A percentile compares a stretch with the other conserved stretches of the same genome.
These are phyloP conservation scores for Ictidomys tridecemlineatus DNA, from an alignment of 2,113 vertebrate species.

Conservation along the genomic window DNA sequence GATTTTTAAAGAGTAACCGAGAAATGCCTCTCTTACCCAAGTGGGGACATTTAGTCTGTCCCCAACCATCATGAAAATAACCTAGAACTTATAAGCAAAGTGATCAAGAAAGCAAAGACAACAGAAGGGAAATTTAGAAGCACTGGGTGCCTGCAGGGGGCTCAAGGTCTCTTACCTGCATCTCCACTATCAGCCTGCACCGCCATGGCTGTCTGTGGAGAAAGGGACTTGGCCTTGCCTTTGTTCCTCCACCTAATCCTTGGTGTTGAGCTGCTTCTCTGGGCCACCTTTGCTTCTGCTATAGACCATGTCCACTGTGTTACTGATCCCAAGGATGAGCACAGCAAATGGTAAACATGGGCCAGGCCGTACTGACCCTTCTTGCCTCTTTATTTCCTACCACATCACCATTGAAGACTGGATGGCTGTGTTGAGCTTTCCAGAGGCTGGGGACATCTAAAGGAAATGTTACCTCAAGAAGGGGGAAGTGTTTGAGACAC, in stretches of 20 bases:
- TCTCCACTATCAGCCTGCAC: neutral
- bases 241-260: neutral
- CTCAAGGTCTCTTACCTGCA: neutral
- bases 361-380: neutral
- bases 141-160: accelerated
- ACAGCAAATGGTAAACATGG: neutral
- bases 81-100: neutral
- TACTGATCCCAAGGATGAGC: neutral
- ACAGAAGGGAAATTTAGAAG: neutral
- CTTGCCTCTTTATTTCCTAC: neutral
- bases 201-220: neutral
- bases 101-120: neutral
- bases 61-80: neutral
- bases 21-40: neutral
- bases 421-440: neutral
- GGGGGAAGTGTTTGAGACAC: neutral
- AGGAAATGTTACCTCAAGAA: neutral
- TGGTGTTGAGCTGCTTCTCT: neutral
- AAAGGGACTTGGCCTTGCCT: neutral
- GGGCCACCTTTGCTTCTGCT: neutral
- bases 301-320: neutral
- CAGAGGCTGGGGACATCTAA: neutral
- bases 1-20: neutral
- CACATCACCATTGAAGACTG: neutral
- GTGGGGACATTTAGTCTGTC: too few relatives aligned